Conservation (phyloP, 2,797 vertebrate genomes). For the Masticophis lateralis region DNA sequence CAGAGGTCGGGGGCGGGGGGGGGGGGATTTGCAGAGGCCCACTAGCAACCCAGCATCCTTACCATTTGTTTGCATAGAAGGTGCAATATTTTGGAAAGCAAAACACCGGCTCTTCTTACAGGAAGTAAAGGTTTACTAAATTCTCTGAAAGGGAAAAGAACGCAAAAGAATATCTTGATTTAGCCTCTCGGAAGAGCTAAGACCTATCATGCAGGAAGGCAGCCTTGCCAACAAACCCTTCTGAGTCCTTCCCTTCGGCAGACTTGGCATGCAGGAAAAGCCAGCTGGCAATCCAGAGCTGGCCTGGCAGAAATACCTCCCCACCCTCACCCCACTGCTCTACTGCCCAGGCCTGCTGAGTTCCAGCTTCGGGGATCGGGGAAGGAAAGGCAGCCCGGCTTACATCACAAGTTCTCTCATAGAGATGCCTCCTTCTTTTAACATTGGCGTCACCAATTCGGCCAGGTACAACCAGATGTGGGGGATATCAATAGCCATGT, state of each 20-base stretch:
- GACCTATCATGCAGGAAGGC: not conserved
- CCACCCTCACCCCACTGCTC: not conserved
- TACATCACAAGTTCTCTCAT: conserved; percentile 93
- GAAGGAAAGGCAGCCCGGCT: conserved; percentile 29
- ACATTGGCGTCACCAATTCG: conserved; percentile 88
- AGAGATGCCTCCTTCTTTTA: conserved; percentile 93
- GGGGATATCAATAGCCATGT: conserved; percentile 98
- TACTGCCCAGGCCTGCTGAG: accelerated
- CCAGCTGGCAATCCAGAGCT: not conserved
- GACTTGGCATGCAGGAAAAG: not conserved
- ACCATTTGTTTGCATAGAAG: conserved; percentile 99
- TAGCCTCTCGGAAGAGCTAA: not conserved
- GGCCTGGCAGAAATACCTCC: not conserved
- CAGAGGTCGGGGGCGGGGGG: no score
- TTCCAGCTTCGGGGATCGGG: accelerated
- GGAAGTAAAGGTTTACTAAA: conserved; percentile 97
- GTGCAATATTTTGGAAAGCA: conserved; percentile 98
- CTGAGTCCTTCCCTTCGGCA: not conserved
- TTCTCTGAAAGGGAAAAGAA: conserved; percentile 82
- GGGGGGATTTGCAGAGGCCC: not conserved
- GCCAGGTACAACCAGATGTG: conserved; percentile 97
- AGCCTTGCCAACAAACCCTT: accelerated
- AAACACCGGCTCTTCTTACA: conserved; percentile 91
- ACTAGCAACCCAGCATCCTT: conserved; percentile 32
- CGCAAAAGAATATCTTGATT: not conserved